phyloP scores from a whole-genome alignment of 2,888 invertebrate genomes.

The Macropis europaea region DNA sequence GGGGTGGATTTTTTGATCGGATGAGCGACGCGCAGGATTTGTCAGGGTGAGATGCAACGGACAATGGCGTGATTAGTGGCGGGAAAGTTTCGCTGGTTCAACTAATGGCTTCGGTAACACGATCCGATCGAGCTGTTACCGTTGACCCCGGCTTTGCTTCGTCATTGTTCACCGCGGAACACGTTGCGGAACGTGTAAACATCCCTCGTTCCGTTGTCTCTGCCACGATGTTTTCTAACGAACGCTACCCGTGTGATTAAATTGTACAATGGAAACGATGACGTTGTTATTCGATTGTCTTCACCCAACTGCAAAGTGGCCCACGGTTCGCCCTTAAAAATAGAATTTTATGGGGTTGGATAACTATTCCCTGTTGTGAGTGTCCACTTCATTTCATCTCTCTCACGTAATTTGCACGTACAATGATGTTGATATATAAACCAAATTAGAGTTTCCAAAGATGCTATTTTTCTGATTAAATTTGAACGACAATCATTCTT shows the following conservation, averaged over 20 bases:
- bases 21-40: background rate
- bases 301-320: background rate
- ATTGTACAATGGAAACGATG: conserved; percentile 5
- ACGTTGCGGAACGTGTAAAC: conserved; percentile 34
- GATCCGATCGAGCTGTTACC: conserved; percentile 28
- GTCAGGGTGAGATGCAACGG: conserved; percentile 15
- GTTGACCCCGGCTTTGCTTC: background rate
- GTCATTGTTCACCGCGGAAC: conserved; percentile 28
- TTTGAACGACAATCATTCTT: too few species aligned
- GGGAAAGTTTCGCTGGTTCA: conserved; percentile 17
- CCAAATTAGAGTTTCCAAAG: too few species aligned
- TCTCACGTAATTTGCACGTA: too few species aligned
- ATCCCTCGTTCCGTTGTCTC: background rate
- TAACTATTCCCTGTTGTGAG: too few species aligned
- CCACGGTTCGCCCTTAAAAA: conserved; percentile 9
- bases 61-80: conserved; percentile 33
- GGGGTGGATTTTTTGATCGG: background rate
- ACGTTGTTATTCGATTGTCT: background rate
- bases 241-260: conserved; percentile 6
- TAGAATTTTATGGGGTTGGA: too few species aligned
- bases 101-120: conserved; percentile 40
- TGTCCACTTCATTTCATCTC: too few species aligned
- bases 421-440: too few species aligned
- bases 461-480: too few species aligned
- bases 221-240: conserved; percentile 14